Evolutionary conservation across 2,113 vertebrate species (phyloP).

Genomic region (Tetrax tetrax): DNA sequence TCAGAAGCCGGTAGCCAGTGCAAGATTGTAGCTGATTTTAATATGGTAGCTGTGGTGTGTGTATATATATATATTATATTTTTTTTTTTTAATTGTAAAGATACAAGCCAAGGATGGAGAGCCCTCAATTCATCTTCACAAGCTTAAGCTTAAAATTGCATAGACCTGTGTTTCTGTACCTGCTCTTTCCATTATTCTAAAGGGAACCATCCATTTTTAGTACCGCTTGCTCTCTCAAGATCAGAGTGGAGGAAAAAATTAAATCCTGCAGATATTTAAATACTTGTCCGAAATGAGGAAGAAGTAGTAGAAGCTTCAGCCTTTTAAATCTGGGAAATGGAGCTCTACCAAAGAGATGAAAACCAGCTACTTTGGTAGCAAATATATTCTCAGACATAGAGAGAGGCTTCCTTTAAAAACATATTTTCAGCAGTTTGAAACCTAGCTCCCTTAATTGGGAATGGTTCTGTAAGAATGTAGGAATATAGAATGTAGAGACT

Average conservation of each 20-base stretch:
- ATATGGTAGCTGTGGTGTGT: not conserved
- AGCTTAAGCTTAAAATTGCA: not conserved
- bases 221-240: not conserved
- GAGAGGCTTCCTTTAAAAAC: not conserved
- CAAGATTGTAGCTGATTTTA: not conserved
- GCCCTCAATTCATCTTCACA: not conserved
- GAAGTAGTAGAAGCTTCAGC: not conserved
- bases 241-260: not conserved
- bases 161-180: not conserved
- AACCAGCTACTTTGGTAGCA: not conserved
- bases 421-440: not conserved
- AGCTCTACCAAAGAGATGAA: not conserved
- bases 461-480: not conserved
- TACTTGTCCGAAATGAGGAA: not conserved
- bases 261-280: not conserved
- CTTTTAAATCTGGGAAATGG: not conserved
- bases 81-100: not conserved
- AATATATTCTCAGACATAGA: not conserved
- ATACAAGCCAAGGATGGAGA: not conserved
- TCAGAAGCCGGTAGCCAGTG: not conserved
- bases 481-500: not conserved
- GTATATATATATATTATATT: no score
- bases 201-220: not conserved
- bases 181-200: not conserved
- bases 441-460: not conserved